Evolutionary conservation across 2,888 invertebrate species (phyloP), one percentile per base, ranked within the genome.

Genomic region (Diaphora mendica): DNA sequence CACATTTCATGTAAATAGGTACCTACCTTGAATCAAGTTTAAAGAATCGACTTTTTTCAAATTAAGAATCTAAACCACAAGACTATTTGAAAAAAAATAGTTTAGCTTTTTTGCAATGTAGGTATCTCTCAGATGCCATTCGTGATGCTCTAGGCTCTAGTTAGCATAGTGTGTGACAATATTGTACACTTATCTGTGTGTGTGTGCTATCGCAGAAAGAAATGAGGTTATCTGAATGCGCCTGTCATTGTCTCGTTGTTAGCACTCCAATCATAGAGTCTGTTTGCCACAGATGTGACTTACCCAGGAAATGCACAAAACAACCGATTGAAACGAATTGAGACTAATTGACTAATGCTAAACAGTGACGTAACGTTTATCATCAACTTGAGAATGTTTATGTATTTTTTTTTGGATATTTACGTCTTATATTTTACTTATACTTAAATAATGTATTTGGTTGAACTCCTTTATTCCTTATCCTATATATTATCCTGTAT

Each of bases 191-290:
- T 78, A 35, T 78, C 78, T 75, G 73, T 88, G 86, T 89, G 87
- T 88, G 91, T 80, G 90, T 86, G 90, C 88, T 92, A 93, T 93
- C 92, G 87, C 88, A 88, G 91, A 95, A 95, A 95, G 94, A 95
- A 95, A 95, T 95, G 95, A 94, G 95, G 95, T 95, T 95, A 95
- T 95, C 95, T 95, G 90, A 89, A 91, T 91, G 91, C 91, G 89
- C 82, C 87, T 92, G 93, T 95, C 94, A 94, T 92, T 94, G 94
- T 93, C 90, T 93, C 91, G 85, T 84, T 88, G 90, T 88, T 86
- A 87, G 88, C 87, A 87, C 87, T 86, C 83, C 81, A 80, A 77
- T 83, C 82, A 86, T 87, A 86, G 85, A 88, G 79, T 79, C 71
- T 68, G 65, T 73, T 75, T 73, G 64, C 48, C 44, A 76, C 77